Conservation (phyloP, 2,113 vertebrate species). For the Prionailurus viverrinus region DNA sequence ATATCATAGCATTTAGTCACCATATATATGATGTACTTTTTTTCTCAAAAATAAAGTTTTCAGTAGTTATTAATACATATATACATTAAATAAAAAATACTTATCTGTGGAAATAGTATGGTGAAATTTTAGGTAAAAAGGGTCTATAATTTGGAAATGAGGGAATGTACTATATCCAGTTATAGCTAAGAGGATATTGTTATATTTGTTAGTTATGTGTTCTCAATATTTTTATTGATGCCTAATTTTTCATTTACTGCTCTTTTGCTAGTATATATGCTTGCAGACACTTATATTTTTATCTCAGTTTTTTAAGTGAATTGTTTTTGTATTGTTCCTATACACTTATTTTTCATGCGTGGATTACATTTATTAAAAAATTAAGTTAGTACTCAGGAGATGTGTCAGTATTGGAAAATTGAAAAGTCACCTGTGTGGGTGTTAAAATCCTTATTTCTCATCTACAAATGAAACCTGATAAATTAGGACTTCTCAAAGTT, state of each 20-base stretch:
- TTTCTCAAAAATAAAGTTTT: not conserved
- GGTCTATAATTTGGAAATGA: slow-evolving; percentile 19
- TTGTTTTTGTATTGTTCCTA: slow-evolving; percentile 38
- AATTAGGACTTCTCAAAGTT: slow-evolving; percentile 86
- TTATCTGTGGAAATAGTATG: slow-evolving; percentile 34
- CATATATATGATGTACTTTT: not conserved
- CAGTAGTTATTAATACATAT: not conserved
- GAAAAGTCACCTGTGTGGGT: slow-evolving; percentile 79
- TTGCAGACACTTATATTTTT: slow-evolving; percentile 23
- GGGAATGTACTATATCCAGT: not conserved
- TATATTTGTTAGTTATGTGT: not conserved
- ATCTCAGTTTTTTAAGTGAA: slow-evolving; percentile 33
- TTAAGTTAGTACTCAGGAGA: slow-evolving; percentile 74
- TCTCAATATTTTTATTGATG: slow-evolving; percentile 6
- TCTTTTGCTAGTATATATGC: not conserved
- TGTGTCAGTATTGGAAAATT: slow-evolving; percentile 83
- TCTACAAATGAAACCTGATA: slow-evolving; percentile 88
- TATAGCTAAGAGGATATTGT: not conserved
- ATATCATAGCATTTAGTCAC: not conserved
- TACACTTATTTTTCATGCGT: slow-evolving; percentile 39
- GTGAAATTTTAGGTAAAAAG: slow-evolving; percentile 52
- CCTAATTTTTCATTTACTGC: not conserved
- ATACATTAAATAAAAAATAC: not conserved
- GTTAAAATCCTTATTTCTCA: slow-evolving; percentile 84
- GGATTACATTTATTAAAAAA: slow-evolving; percentile 74